Evolutionary conservation across 2,888 invertebrate species (phyloP), one percentile per base, ranked within the genome.

Genomic region (Eumerus sabulonum): DNA sequence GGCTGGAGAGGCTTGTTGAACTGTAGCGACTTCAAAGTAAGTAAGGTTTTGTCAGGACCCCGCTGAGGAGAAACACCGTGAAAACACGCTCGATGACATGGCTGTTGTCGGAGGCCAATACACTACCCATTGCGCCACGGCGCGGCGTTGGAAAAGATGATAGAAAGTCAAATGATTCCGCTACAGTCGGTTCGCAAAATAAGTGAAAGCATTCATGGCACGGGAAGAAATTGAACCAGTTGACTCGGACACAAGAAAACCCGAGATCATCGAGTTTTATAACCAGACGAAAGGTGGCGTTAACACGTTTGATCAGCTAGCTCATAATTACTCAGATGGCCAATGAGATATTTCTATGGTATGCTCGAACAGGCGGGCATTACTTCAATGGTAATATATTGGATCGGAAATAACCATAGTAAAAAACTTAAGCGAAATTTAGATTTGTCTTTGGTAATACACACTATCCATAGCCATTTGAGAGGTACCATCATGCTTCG

Each of bases 111-210:
- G n/a, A n/a, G n/a, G n/a, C n/a, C n/a, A n/a, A n/a, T n/a, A n/a
- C n/a, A n/a, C n/a, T n/a, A n/a, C n/a, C n/a, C n/a, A n/a, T n/a
- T n/a, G n/a, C n/a, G n/a, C n/a, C n/a, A n/a, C n/a, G n/a, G n/a
- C n/a, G n/a, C n/a, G n/a, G n/a, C 27, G 27, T 27, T 27, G 27
- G 27, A 27, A 27, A 27, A 27, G 7, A 27, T 27, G 27, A 27
- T 27, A 27, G 3, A 27, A 27, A 27, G 7, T 27, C 27, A 27
- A 27, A 27, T 27, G 27, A 27, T 27, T 27, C 27, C 27, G 27
- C 27, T 27, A 36, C 84, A 83, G 76, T 83, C 77, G 66, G 74
- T 84, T n/a, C 83, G 83, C 44, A 51, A 82, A 57, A 68, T 85
- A 16, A 84, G 81, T 18, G 70, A 82, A 68, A 66, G 83, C 11